phyloP scores from a whole-genome alignment of 1,140 invertebrate species.

The Ruditapes philippinarum region DNA sequence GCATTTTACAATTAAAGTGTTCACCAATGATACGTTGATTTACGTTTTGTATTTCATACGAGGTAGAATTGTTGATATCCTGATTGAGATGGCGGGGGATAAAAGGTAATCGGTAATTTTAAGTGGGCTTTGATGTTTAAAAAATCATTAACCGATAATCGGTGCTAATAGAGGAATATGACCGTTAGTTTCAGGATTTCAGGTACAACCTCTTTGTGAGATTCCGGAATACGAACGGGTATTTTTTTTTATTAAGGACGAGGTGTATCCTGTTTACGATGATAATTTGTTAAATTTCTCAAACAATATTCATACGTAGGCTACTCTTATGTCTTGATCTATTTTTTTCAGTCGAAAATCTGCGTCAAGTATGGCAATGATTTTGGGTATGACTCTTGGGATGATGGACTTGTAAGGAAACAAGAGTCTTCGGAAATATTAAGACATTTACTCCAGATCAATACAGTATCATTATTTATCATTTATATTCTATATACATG shows the following conservation, averaged over 20 bases:
- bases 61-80: conserved; percentile 26
- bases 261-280: too few species aligned
- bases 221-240: not conserved
- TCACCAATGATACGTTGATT: conserved; percentile 15
- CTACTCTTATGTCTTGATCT: too few species aligned
- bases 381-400: too few species aligned
- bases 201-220: not conserved
- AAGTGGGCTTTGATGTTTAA: conserved; percentile 57
- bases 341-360: too few species aligned
- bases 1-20: not conserved
- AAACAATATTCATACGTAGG: too few species aligned
- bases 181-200: not conserved
- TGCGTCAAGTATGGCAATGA: too few species aligned
- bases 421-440: too few species aligned
- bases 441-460: too few species aligned
- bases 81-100: conserved; percentile 33
- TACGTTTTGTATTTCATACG: not conserved
- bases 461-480: too few species aligned
- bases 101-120: conserved; percentile 46
- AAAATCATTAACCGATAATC: conserved; percentile 31
- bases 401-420: too few species aligned
- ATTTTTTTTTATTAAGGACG: not conserved
- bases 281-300: too few species aligned
- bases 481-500: too few species aligned
- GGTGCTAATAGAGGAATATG: not conserved